Percentiles rank a stretch among this genome's conserved stretches.
Conservation (phyloP, 2,888 invertebrate species). For the Folsomia candida region DNA sequence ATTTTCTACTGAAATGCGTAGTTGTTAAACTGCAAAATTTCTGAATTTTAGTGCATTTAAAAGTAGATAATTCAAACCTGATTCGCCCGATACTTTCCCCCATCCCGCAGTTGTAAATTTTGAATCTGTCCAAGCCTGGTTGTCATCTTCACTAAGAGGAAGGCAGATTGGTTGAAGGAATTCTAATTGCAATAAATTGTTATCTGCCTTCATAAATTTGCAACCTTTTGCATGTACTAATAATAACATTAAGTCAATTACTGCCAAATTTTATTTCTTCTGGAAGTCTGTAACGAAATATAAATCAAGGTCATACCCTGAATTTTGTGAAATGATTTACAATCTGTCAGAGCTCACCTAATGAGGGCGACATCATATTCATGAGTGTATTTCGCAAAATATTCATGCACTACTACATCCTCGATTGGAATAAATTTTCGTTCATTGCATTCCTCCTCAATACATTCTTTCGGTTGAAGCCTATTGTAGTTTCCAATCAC, state of each 20-base stretch:
- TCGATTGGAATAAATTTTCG: conserved; percentile 33
- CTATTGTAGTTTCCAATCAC: conserved; percentile 34
- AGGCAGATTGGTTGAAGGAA: conserved; percentile 35
- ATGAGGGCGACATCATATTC: conserved; percentile 38
- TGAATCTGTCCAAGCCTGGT: conserved; percentile 15
- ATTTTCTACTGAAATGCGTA: neutral
- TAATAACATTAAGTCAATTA: conserved; percentile 13
- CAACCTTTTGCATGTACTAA: neutral
- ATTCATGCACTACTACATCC: conserved; percentile 40
- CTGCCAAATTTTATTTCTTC: conserved; percentile 28
- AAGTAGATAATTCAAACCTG: neutral
- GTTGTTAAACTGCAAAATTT: neutral
- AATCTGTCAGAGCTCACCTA: neutral
- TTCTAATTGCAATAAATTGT: conserved; percentile 20
- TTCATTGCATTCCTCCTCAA: conserved; percentile 19
- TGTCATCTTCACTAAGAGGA: conserved; percentile 20
- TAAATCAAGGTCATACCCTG: neutral
- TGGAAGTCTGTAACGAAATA: conserved; percentile 18
- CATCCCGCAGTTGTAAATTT: conserved; percentile 29
- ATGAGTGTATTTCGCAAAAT: conserved; percentile 30
- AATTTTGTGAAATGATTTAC: conserved; percentile 1
- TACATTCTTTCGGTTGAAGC: conserved; percentile 23
- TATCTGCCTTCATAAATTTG: neutral
- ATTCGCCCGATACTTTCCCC: conserved; percentile 19
- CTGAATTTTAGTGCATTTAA: neutral